phyloP scores from a whole-genome alignment of 2,113 vertebrate species.

The Hystrix cristata region DNA sequence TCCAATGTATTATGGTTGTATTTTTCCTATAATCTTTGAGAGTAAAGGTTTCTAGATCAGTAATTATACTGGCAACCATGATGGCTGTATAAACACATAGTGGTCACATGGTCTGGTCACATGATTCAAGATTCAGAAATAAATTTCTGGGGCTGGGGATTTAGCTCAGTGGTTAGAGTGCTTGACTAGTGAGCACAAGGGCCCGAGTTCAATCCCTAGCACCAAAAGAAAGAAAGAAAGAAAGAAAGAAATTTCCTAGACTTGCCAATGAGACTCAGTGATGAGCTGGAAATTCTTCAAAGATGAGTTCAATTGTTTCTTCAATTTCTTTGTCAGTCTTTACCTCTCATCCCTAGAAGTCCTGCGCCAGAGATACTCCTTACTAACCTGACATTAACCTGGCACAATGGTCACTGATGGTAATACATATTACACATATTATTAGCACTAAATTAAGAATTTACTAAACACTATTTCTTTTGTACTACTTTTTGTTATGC shows the following conservation, averaged over 20 bases:
- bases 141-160: not conserved
- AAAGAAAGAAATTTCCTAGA: slow-evolving; percentile 42
- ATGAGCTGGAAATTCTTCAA: slow-evolving; percentile 45
- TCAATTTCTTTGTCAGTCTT: slow-evolving; percentile 8
- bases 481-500: not conserved
- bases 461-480: not conserved
- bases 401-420: not conserved
- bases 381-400: not conserved
- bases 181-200: too few relatives aligned
- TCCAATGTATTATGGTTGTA: not conserved
- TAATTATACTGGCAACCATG: not conserved
- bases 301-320: not conserved
- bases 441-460: not conserved
- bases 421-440: not conserved
- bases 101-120: not conserved
- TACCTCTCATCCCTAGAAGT: not conserved
- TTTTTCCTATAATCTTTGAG: slow-evolving; percentile 39
- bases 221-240: too few relatives aligned
- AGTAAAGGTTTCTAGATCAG: slow-evolving; percentile 6
- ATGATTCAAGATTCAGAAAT: slow-evolving; percentile 43
- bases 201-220: too few relatives aligned
- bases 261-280: not conserved
- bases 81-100: not conserved
- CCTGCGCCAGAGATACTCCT: not conserved
- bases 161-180: too few relatives aligned